Evolutionary conservation across 2,888 invertebrate genomes (phyloP).

Genomic region (Oasisia sp.): DNA sequence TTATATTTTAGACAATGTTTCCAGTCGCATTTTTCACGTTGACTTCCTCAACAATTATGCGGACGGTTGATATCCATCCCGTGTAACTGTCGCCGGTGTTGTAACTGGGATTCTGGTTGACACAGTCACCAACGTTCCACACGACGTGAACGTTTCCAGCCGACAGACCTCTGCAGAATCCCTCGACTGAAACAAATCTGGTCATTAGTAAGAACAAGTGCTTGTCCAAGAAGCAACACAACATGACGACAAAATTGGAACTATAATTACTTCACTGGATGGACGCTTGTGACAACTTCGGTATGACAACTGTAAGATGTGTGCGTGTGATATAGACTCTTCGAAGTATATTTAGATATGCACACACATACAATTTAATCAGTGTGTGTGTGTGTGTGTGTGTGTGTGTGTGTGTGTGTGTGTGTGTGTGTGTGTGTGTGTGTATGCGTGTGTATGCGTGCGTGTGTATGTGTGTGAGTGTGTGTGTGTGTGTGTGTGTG

Average conservation of each 20-base stretch:
- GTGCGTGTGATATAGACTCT: no score
- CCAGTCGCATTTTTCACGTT: neutral
- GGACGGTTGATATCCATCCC: neutral
- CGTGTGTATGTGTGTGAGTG: neutral
- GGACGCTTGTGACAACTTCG: neutral
- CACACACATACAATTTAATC: neutral
- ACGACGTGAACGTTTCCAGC: neutral
- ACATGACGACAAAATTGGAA: neutral
- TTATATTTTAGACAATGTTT: neutral
- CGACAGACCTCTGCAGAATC: neutral
- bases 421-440: neutral
- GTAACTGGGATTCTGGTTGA: neutral
- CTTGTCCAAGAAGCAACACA: neutral
- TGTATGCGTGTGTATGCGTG: neutral
- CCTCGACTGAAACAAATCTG: neutral
- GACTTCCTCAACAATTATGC: neutral
- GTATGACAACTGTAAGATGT: neutral
- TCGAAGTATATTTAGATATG: neutral
- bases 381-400: neutral
- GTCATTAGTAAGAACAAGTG: neutral
- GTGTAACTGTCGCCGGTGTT: neutral
- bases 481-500: neutral
- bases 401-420: neutral
- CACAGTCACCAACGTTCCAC: conserved; percentile 8
- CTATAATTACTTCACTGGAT: neutral